phyloP scores from a whole-genome alignment of 2,797 vertebrate species.

The Sebastes hubbsi region DNA sequence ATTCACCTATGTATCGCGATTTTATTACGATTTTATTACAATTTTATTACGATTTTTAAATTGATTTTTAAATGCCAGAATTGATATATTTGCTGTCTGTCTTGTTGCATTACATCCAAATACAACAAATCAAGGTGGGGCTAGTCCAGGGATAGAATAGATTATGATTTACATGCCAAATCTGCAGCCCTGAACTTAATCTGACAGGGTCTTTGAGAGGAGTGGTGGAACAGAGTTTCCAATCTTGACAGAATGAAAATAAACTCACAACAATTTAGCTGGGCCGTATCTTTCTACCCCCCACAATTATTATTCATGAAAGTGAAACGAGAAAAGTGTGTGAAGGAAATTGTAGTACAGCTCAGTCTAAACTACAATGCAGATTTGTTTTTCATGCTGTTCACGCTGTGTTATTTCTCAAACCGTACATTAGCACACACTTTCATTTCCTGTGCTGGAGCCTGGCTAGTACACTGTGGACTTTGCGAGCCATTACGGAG shows the following conservation, averaged over 20 bases:
- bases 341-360: slow-evolving; percentile 26
- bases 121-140: background rate
- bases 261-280: slow-evolving; percentile 18
- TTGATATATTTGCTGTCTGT: background rate
- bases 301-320: slow-evolving; percentile 33
- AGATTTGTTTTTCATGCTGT: slow-evolving; percentile 32
- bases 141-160: background rate
- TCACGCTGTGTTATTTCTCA: slow-evolving; percentile 31
- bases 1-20: too few species aligned
- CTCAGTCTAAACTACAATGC: slow-evolving; percentile 36
- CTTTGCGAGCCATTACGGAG: slow-evolving; percentile 17
- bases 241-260: slow-evolving; percentile 29
- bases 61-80: too few species aligned
- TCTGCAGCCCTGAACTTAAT: background rate
- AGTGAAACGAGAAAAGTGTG: slow-evolving; percentile 3
- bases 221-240: background rate
- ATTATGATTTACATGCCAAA: background rate
- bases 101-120: slow-evolving; percentile 2
- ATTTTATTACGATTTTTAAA: too few species aligned
- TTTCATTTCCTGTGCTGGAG: slow-evolving; percentile 45
- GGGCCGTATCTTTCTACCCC: background rate
- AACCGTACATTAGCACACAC: slow-evolving; percentile 38
- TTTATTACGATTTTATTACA: too few species aligned
- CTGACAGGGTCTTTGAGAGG: background rate
- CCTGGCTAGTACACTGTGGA: slow-evolving; percentile 1